A percentile compares a stretch with the other conserved stretches of the same genome.
Conservation (phyloP, 64 coral and sea anemone genomes). For the Dendrophyllia cribrosa region DNA sequence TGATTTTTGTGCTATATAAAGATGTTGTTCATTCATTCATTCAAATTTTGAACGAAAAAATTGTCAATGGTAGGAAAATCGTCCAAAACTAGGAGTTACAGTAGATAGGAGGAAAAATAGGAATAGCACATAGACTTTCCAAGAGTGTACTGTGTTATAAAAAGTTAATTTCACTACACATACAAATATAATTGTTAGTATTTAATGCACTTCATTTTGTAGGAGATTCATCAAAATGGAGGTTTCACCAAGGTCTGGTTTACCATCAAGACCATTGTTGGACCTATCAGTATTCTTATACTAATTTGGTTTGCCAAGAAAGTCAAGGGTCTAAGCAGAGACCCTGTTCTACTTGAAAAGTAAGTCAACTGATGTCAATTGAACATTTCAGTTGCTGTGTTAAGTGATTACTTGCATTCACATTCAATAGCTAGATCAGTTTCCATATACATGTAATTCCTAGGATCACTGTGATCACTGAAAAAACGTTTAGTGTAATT, state of each 20-base stretch:
- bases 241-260: slow-evolving; percentile 95
- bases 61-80: too few relatives aligned
- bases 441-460: too few relatives aligned
- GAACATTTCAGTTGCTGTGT: not conserved
- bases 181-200: not conserved
- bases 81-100: too few relatives aligned
- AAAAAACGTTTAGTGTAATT: not conserved
- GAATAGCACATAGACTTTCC: too few relatives aligned
- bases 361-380: slow-evolving; percentile 19
- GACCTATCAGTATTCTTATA: slow-evolving; percentile 63
- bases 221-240: slow-evolving; percentile 99
- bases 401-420: not conserved
- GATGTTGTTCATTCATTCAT: too few relatives aligned
- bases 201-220: not conserved
- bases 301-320: slow-evolving; percentile 83
- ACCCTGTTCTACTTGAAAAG: slow-evolving; percentile 88
- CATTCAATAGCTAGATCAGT: too few relatives aligned
- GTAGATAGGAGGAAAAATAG: too few relatives aligned
- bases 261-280: slow-evolving; percentile 87
- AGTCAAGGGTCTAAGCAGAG: slow-evolving; percentile 65
- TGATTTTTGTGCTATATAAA: too few relatives aligned
- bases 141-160: too few relatives aligned
- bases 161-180: too few relatives aligned
- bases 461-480: not conserved
- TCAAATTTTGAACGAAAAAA: too few relatives aligned